Evolutionary conservation across 2,113 vertebrate genomes (phyloP), one percentile per base, ranked within the genome.

Genomic region (human (Homo sapiens)): DNA sequence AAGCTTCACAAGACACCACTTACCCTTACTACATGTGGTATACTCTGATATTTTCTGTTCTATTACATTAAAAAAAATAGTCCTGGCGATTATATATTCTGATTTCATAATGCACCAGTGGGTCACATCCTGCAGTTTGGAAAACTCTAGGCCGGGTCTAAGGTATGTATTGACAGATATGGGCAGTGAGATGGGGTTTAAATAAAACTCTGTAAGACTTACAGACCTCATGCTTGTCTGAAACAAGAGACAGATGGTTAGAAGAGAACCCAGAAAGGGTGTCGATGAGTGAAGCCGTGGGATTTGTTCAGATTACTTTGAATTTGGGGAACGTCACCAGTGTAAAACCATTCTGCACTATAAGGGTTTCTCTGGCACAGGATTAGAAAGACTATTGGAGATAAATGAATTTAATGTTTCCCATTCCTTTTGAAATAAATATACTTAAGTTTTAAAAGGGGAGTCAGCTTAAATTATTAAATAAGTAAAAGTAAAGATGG

Each of bases 251-350:
- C 0, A 2, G 20, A 4, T 10, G 40, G 50, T 23, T 35, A 20
- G 75, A 35, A 38, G 40, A 38, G 68, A 84, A 64, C 30, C 2
- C 3, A n/a, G n/a, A 88, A 40, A 82, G 45, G 85, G 8, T 0
- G 16, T 1, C 4, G 40, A 30, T n/a, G n/a, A 4, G 18, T 0
- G 25, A 25, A 52, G 48, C 2, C 3, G 10, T 4, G 7, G 20
- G 43, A 11, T 3, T 10, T 0, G 43, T 30, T 40, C 8, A 0
- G 4, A 0, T n/a, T 7, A 2, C 32, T 79, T 59, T 59, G 61
- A 68, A 88, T 45, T 23, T 23, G 30, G 89, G 76, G 50, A 3
- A 5, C 40, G 4, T 52, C 72, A 14, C 52, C 1, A 1, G 38
- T 2, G 18, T 16, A 78, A 30, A 9, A 32, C 7, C 6, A 22